phyloP scores from a whole-genome alignment of 2,888 invertebrate species.

The Oscheius sp. region DNA sequence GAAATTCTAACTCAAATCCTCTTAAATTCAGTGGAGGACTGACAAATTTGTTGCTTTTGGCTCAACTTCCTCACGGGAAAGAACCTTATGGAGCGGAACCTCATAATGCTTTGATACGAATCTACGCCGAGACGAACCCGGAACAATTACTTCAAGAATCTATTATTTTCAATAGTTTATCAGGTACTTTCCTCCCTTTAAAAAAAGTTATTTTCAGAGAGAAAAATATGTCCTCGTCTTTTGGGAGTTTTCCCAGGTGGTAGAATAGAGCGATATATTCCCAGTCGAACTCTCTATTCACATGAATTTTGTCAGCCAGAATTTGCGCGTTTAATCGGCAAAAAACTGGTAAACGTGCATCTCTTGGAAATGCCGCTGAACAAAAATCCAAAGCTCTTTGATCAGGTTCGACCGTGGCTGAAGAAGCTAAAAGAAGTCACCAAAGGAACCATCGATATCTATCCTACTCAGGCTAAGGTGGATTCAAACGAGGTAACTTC shows the following conservation, averaged over 20 bases:
- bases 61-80: slow-evolving; percentile 76
- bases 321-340: slow-evolving; percentile 81
- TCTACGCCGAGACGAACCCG: slow-evolving; percentile 73
- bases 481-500: slow-evolving; percentile 37
- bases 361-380: slow-evolving; percentile 86
- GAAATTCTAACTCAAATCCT: background rate
- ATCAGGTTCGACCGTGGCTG: slow-evolving; percentile 70
- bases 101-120: slow-evolving; percentile 74
- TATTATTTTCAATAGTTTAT: slow-evolving; percentile 91
- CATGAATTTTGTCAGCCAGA: slow-evolving; percentile 82
- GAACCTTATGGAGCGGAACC: slow-evolving; percentile 35
- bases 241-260: slow-evolving; percentile 95
- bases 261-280: slow-evolving; percentile 73
- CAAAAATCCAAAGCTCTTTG: slow-evolving; percentile 92
- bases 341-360: slow-evolving; percentile 91
- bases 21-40: slow-evolving; percentile 83
- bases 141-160: slow-evolving; percentile 92
- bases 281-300: slow-evolving; percentile 85
- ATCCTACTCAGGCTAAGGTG: slow-evolving; percentile 41
- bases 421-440: slow-evolving; percentile 40
- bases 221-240: slow-evolving; percentile 87
- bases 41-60: slow-evolving; percentile 91
- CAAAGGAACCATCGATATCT: slow-evolving; percentile 39
- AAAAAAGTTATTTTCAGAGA: slow-evolving; percentile 32
- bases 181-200: slow-evolving; percentile 73